Percentiles rank a stretch among this genome's conserved stretches.
These are phyloP conservation scores for Limenitis camilla DNA, from an alignment of 2,888 invertebrate species.

Conservation along the genomic window DNA sequence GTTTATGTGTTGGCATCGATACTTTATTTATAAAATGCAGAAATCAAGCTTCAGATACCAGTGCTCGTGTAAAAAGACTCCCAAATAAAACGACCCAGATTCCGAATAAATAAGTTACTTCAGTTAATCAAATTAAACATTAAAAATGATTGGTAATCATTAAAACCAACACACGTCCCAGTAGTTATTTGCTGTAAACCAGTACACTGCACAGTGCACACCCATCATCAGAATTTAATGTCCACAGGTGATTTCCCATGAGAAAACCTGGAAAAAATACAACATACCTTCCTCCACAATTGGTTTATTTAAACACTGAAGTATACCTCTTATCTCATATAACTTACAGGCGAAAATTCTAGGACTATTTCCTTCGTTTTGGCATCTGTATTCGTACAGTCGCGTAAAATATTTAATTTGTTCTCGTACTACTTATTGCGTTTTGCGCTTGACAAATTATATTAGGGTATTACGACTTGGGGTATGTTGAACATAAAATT, in stretches of 20 bases:
- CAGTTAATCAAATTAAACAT: constrained; percentile 15
- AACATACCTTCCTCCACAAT: constrained; percentile 1
- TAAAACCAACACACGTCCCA: constrained; percentile 25
- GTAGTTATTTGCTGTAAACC: constrained; percentile 21
- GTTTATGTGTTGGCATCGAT: background rate
- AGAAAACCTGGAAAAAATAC: constrained; percentile 27
- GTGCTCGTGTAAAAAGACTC: background rate
- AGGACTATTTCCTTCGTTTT: background rate
- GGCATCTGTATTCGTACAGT: too few species aligned
- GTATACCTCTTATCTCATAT: background rate
- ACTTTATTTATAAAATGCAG: background rate
- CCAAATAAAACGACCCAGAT: background rate
- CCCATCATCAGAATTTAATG: constrained; percentile 55
- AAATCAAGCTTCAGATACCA: too few species aligned
- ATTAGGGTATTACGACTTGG: constrained; percentile 25
- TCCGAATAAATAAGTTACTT: background rate
- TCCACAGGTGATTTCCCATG: constrained; percentile 54
- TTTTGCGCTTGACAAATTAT: constrained; percentile 53
- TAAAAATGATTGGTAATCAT: constrained; percentile 23
- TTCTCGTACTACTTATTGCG: constrained; percentile 48
- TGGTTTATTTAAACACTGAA: background rate
- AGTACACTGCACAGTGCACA: constrained; percentile 20
- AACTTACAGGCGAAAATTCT: constrained; percentile 6
- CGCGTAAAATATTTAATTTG: constrained; percentile 57
- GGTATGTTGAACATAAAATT: background rate